Conservation (phyloP, 2,797 vertebrate genomes). For the Myotis planiceps region DNA sequence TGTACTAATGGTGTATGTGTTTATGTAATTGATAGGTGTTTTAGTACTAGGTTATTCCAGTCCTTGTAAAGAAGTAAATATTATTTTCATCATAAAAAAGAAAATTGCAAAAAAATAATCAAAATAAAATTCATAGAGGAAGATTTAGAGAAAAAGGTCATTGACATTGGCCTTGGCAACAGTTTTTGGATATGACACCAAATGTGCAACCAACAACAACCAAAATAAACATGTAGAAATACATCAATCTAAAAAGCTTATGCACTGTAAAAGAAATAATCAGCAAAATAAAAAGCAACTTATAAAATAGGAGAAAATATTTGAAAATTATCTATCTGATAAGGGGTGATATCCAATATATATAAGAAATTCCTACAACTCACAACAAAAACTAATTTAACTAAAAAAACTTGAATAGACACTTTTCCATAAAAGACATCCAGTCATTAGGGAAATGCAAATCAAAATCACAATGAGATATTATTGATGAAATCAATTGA, state of each 20-base stretch:
- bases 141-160: neutral
- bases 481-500: neutral
- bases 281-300: neutral
- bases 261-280: neutral
- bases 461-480: neutral
- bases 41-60: neutral
- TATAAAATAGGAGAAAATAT: neutral
- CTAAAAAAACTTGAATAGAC: neutral
- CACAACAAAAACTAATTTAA: neutral
- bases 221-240: neutral
- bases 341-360: neutral
- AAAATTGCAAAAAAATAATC: no score
- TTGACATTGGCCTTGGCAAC: neutral
- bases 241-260: neutral
- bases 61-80: neutral
- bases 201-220: neutral
- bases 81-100: neutral
- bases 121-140: neutral
- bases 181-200: neutral
- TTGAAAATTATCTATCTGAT: neutral
- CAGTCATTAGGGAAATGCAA: neutral
- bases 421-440: neutral
- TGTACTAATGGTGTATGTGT: neutral
- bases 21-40: neutral
- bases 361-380: neutral